phyloP scores from a whole-genome alignment of 2,888 invertebrate genomes.

The Dione vanillae region DNA sequence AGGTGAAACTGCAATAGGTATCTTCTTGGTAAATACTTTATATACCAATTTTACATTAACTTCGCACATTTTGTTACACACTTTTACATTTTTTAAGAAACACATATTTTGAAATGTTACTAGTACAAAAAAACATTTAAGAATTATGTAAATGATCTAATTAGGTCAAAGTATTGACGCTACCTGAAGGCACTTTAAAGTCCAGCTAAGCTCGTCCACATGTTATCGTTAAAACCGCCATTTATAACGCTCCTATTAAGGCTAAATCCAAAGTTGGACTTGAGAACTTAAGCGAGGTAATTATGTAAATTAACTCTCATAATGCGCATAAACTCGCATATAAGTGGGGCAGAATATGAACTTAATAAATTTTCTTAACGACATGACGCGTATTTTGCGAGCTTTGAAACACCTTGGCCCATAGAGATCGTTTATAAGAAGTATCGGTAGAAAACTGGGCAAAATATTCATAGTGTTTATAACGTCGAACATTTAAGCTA shows the following conservation, averaged over 20 bases:
- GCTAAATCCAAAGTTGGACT: conserved; percentile 47
- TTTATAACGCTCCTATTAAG: conserved; percentile 43
- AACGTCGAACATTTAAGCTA: no score
- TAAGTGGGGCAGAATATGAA: conserved; percentile 50
- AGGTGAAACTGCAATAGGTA: no score
- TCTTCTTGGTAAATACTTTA: no score
- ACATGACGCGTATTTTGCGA: conserved; percentile 33
- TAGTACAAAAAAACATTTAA: background rate
- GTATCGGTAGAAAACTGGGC: background rate
- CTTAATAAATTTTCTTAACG: conserved; percentile 48
- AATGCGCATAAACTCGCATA: conserved; percentile 52
- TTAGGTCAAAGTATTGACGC: background rate
- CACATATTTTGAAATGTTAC: background rate
- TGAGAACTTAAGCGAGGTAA: conserved; percentile 50
- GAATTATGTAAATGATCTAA: background rate
- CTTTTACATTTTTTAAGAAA: no score
- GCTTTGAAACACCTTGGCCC: conserved; percentile 19
- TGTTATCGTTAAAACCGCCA: conserved; percentile 35
- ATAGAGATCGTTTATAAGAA: conserved; percentile 4
- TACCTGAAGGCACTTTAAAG: conserved; percentile 1
- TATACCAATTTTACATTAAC: no score
- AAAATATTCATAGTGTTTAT: no score
- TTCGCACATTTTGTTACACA: no score
- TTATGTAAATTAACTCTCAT: conserved; percentile 52
- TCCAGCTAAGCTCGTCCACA: conserved; percentile 37